Evolutionary conservation across 2,797 vertebrate species (phyloP).

Genomic region (Acipenser transmontanus): DNA sequence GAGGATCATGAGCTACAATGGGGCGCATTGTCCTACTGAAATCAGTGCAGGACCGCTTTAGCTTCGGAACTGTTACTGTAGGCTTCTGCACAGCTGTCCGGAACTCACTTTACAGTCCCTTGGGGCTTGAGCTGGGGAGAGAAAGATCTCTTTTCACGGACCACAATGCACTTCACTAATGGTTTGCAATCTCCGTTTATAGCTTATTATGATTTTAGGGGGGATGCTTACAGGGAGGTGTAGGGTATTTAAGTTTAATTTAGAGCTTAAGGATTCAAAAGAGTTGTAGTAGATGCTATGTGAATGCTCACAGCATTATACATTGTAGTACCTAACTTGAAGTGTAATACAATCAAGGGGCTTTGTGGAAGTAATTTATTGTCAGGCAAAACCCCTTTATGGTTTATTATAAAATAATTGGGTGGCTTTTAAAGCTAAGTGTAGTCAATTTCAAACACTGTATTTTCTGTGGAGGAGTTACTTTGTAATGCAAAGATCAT

Average conservation of each 20-base stretch:
- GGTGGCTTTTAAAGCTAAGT: too few species aligned
- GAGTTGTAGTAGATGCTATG: too few species aligned
- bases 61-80: constrained; percentile 55
- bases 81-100: constrained; percentile 61
- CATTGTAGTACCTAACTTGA: too few species aligned
- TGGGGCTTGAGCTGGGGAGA: constrained; percentile 12
- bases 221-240: neutral
- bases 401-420: too few species aligned
- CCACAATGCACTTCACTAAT: constrained; percentile 13
- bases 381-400: too few species aligned
- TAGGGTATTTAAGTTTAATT: neutral
- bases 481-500: too few species aligned
- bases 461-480: too few species aligned
- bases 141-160: constrained; percentile 49
- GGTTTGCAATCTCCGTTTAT: constrained; percentile 30
- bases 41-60: constrained; percentile 65
- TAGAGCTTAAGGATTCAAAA: neutral
- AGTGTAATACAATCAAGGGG: too few species aligned
- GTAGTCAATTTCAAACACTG: too few species aligned
- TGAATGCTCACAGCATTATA: too few species aligned
- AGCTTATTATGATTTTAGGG: constrained; percentile 25
- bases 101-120: constrained; percentile 39
- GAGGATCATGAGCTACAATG: constrained; percentile 51
- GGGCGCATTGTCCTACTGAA: constrained; percentile 60
- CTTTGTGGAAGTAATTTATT: too few species aligned